Conservation (phyloP, 2,888 invertebrate genomes). For the Sisyra terminalis region DNA sequence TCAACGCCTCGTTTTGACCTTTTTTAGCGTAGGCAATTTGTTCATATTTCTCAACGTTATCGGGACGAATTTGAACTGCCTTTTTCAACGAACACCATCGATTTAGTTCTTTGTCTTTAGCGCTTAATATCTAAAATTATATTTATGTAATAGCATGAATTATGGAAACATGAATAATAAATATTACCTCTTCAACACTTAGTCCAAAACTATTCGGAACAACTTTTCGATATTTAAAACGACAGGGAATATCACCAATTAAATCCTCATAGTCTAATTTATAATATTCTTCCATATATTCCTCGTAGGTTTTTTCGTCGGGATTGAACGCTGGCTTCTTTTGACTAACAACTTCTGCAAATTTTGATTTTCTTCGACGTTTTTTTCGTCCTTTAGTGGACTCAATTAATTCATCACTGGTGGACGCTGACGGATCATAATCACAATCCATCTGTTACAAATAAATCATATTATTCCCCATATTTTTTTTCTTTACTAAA, state of each 20-base stretch:
- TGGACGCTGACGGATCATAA: constrained; percentile 41
- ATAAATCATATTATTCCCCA: constrained; percentile 9
- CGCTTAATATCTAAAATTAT: constrained; percentile 56
- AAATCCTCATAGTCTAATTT: constrained; percentile 91
- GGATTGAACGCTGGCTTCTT: constrained; percentile 81
- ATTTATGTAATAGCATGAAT: background rate
- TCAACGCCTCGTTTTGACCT: constrained; percentile 52
- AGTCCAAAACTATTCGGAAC: constrained; percentile 85
- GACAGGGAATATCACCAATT: constrained; percentile 76
- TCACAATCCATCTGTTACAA: constrained; percentile 81
- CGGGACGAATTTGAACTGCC: constrained; percentile 59
- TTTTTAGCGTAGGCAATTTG: constrained; percentile 57
- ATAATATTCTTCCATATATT: constrained; percentile 92
- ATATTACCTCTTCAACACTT: constrained; percentile 66
- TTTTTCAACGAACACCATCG: constrained; percentile 89
- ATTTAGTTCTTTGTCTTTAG: constrained; percentile 87
- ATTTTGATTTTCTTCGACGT: constrained; percentile 49
- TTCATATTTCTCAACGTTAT: constrained; percentile 65
- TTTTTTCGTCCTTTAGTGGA: constrained; percentile 39
- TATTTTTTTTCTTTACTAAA: too few species aligned
- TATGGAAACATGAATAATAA: background rate
- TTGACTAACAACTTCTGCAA: constrained; percentile 51
- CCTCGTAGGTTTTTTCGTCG: constrained; percentile 54
- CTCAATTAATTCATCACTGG: constrained; percentile 39
- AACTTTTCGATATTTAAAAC: constrained; percentile 85